phyloP scores from a whole-genome alignment of 2,797 vertebrate genomes.

The Anguilla megastoma region DNA sequence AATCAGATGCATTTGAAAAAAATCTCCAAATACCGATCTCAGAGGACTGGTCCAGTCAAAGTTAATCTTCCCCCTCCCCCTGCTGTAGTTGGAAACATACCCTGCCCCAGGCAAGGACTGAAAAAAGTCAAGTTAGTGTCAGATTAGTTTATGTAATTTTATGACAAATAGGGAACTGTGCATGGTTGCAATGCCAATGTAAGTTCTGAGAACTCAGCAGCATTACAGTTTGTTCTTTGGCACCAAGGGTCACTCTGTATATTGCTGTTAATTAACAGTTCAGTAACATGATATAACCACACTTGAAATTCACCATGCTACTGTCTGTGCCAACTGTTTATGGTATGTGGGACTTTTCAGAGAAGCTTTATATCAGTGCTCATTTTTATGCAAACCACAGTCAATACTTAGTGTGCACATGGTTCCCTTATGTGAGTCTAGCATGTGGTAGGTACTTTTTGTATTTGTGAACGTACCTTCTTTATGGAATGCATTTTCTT shows the following conservation, averaged over 20 bases:
- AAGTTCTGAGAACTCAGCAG: not conserved
- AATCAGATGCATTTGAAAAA: not conserved
- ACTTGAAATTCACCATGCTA: not conserved
- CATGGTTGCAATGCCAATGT: not conserved
- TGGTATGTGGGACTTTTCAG: not conserved
- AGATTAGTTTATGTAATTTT: conserved; percentile 12
- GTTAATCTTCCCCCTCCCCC: not conserved
- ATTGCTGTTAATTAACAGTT: not conserved
- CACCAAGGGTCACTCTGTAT: not conserved
- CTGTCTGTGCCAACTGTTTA: not conserved
- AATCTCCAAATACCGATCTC: not conserved
- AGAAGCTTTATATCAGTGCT: not conserved
- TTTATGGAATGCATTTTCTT: not conserved
- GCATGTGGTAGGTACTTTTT: not conserved
- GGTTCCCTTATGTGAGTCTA: not conserved
- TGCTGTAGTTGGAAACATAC: not conserved
- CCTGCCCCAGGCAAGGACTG: not conserved
- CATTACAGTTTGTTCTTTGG: not conserved
- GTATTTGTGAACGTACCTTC: not conserved
- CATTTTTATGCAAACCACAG: not conserved
- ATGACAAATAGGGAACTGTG: not conserved
- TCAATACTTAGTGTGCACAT: not conserved
- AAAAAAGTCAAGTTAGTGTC: not conserved
- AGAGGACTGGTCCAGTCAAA: not conserved
- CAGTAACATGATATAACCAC: not conserved